Percentiles rank a stretch among this genome's conserved stretches.
phyloP scores from a whole-genome alignment of 1,140 invertebrate species.

The Eupristina koningsbergeri region DNA sequence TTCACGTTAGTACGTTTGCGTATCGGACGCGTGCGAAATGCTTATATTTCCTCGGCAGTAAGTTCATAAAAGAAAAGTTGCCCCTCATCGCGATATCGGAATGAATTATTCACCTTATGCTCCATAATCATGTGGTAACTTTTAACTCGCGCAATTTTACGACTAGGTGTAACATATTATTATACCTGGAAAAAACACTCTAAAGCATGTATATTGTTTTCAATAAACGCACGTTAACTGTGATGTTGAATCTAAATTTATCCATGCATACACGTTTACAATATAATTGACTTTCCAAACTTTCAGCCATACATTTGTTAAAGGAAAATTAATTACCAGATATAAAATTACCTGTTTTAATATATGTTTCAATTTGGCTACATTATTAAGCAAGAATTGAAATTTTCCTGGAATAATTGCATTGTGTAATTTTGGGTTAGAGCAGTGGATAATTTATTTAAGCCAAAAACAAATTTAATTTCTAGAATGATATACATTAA shows the following conservation, averaged over 20 bases:
- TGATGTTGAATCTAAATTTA: conserved; percentile 41
- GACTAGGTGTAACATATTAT: conserved; percentile 25
- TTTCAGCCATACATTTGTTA: neutral
- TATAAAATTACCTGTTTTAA: conserved; percentile 19
- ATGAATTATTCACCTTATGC: neutral
- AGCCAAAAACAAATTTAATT: neutral
- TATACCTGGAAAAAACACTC: neutral
- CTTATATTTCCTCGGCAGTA: neutral
- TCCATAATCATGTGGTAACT: neutral
- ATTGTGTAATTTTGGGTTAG: neutral
- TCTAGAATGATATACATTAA: neutral
- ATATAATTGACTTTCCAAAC: conserved; percentile 25
- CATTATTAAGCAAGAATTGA: conserved; percentile 16
- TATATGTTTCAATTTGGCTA: neutral
- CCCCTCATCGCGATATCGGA: neutral
- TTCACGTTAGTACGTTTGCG: conserved; percentile 31
- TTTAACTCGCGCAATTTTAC: conserved; percentile 27
- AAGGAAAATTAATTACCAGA: conserved; percentile 13
- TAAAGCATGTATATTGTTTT: conserved; percentile 13
- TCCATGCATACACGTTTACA: neutral
- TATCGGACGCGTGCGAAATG: conserved; percentile 30
- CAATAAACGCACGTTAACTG: neutral
- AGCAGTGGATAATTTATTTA: neutral
- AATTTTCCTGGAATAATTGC: conserved; percentile 22
- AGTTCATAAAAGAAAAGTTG: conserved; percentile 31